A percentile compares a stretch with the other conserved stretches of the same genome.
Conservation (phyloP, 2,888 invertebrate genomes). For the Rhyacophila evoluta region DNA sequence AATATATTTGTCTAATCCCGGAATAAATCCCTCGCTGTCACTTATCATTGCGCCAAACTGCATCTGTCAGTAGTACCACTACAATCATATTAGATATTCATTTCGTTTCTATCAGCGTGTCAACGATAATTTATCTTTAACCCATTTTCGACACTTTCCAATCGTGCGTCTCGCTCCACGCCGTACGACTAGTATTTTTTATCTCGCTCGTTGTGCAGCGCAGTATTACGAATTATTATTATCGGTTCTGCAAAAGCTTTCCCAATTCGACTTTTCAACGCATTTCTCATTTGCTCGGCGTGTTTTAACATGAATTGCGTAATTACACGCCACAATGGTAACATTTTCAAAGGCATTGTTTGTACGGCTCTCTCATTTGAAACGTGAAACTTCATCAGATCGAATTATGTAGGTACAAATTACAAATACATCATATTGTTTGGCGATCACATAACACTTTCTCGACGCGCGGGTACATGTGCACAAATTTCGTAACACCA, state of each 20-base stretch:
- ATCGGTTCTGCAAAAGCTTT: background rate
- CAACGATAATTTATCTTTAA: background rate
- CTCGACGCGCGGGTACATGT: background rate
- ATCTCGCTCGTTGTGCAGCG: background rate
- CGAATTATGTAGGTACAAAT: background rate
- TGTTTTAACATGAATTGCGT: background rate
- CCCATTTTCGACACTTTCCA: constrained; percentile 19
- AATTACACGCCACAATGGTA: background rate
- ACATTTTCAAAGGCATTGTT: background rate
- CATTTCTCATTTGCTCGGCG: background rate
- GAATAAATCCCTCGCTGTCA: no score
- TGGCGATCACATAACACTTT: background rate
- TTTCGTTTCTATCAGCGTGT: background rate
- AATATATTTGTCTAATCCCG: no score
- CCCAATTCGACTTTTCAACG: background rate
- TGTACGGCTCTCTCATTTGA: background rate
- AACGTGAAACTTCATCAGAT: constrained; percentile 7
- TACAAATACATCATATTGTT: constrained; percentile 1
- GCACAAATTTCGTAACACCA: background rate
- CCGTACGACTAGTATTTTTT: background rate
- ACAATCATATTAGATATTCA: background rate
- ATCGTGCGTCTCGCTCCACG: background rate
- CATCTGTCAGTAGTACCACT: no score
- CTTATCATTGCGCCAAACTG: background rate
- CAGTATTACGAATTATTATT: background rate